Evolutionary conservation across 2,888 invertebrate genomes (phyloP).

Genomic region (Zele albiditarsus): DNA sequence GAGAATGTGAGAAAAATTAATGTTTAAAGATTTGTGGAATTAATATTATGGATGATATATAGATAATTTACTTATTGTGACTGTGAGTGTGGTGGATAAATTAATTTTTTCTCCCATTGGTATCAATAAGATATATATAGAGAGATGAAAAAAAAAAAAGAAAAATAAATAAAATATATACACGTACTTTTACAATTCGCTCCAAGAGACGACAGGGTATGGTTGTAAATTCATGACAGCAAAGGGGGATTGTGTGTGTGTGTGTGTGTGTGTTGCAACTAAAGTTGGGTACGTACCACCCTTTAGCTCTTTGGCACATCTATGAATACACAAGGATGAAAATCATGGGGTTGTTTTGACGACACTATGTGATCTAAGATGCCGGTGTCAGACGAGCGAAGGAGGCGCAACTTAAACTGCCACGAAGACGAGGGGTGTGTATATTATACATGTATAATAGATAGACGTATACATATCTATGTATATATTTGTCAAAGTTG

Average conservation of each 20-base stretch:
- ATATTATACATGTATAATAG: neutral
- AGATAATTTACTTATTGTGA: too few relatives aligned
- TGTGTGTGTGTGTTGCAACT: conserved; percentile 40
- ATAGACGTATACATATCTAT: neutral
- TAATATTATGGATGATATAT: neutral
- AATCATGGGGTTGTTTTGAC: conserved; percentile 48
- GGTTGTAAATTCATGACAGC: conserved; percentile 8
- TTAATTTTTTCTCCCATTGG: too few relatives aligned
- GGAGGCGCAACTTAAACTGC: neutral
- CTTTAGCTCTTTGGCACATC: conserved; percentile 41
- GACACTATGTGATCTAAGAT: conserved; percentile 44
- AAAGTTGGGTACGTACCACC: conserved; percentile 41
- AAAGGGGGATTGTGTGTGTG: neutral
- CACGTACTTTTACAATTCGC: neutral
- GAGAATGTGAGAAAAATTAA: too few relatives aligned
- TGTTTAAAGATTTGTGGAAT: neutral
- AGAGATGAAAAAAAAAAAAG: neutral
- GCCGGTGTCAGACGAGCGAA: conserved; percentile 38
- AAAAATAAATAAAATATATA: neutral
- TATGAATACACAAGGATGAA: conserved; percentile 51
- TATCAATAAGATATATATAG: neutral
- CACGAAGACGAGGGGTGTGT: neutral
- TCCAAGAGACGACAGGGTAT: conserved; percentile 3
- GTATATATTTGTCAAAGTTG: conserved; percentile 20
- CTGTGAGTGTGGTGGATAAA: too few relatives aligned